Evolutionary conservation across 2,797 vertebrate species (phyloP).

Genomic region (Psittacula echo): DNA sequence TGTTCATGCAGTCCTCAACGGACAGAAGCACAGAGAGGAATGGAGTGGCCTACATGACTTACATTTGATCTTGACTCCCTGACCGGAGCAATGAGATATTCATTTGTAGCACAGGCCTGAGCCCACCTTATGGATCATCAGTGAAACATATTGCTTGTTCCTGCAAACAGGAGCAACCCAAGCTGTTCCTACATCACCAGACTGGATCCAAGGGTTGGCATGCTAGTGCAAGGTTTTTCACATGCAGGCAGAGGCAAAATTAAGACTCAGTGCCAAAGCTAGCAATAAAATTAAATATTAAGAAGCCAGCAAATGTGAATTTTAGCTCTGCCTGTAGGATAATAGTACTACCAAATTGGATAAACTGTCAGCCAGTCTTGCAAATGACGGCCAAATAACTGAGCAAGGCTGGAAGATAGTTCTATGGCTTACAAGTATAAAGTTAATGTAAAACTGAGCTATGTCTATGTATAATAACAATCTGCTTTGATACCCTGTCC

Average conservation of each 20-base stretch:
- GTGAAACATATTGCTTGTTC: background rate
- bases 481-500: background rate
- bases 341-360: background rate
- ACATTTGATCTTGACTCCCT: background rate
- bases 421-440: background rate
- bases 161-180: background rate
- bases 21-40: background rate
- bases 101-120: background rate
- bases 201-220: background rate
- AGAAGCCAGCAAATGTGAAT: background rate
- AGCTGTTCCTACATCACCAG: background rate
- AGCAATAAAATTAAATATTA: background rate
- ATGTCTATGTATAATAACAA: background rate
- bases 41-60: background rate
- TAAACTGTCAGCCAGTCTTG: background rate
- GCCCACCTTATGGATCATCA: background rate
- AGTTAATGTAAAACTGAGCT: background rate
- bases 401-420: background rate
- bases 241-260: background rate
- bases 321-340: background rate
- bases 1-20: background rate
- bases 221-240: background rate
- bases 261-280: background rate
- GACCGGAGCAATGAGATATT: background rate
- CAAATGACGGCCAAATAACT: background rate